A percentile compares a stretch with the other conserved stretches of the same genome.
These are phyloP conservation scores for Amniataba percoides DNA, from an alignment of 2,797 vertebrate genomes.

Conservation along the genomic window DNA sequence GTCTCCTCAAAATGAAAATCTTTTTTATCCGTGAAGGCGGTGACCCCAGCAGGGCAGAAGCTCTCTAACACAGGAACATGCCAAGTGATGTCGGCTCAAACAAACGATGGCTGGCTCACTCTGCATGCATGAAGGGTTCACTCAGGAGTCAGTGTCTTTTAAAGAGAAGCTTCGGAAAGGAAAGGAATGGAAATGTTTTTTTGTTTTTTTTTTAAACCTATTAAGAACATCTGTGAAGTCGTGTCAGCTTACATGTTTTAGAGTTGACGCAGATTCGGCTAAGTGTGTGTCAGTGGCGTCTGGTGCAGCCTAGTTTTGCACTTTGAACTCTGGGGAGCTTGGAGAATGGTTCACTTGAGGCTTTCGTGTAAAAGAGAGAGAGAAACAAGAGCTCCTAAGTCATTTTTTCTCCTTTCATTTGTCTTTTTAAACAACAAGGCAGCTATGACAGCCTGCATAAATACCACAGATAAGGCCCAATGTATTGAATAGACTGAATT, in stretches of 20 bases:
- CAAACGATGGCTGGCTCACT: conserved; percentile 51
- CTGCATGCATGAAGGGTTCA: conserved; percentile 48
- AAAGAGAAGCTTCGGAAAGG: conserved; percentile 11
- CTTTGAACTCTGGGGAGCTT: not conserved
- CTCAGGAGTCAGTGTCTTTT: conserved; percentile 44
- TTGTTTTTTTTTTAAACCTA: conserved; percentile 2
- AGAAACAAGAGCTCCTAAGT: not conserved
- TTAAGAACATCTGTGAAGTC: conserved; percentile 13
- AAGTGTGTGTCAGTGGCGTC: not conserved
- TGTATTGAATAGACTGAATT: conserved; percentile 13
- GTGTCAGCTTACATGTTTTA: not conserved
- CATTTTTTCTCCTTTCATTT: not conserved
- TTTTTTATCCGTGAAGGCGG: conserved; percentile 45
- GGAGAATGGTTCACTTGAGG: conserved; percentile 4
- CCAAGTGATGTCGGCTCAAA: conserved; percentile 58
- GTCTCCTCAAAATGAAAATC: conserved; percentile 35
- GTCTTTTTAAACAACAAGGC: conserved; percentile 8
- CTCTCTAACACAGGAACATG: conserved; percentile 39
- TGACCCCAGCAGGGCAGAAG: conserved; percentile 46
- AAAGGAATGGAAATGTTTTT: conserved; percentile 13
- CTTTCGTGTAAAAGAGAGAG: conserved; percentile 21
- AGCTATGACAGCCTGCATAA: not conserved
- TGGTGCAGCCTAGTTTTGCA: conserved; percentile 5
- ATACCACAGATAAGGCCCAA: conserved; percentile 4
- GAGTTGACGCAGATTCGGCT: not conserved